These are phyloP conservation scores for Morpho deidamia DNA, from an alignment of 2,888 invertebrate species.

Conservation along the genomic window DNA sequence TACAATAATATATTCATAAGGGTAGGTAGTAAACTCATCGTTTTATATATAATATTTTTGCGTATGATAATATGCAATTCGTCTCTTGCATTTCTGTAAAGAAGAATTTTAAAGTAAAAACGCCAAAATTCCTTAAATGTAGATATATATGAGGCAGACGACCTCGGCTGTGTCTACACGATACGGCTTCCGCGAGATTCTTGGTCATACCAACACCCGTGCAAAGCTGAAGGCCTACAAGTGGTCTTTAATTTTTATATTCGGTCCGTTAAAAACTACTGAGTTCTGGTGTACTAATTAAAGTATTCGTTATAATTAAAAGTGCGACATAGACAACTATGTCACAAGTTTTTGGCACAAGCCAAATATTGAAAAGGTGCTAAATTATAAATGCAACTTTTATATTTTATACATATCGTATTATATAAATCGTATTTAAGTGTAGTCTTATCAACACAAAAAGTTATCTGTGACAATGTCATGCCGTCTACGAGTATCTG, in stretches of 20 bases:
- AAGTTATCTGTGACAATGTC: conserved; percentile 42
- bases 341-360: too few relatives aligned
- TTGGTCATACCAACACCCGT: conserved; percentile 40
- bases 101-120: too few relatives aligned
- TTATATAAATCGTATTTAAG: background rate
- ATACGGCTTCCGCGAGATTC: conserved; percentile 45
- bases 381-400: background rate
- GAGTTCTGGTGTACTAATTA: background rate
- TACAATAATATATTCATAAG: too few relatives aligned
- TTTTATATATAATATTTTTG: too few relatives aligned
- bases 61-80: too few relatives aligned
- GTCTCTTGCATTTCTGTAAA: too few relatives aligned
- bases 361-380: background rate
- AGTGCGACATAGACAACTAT: too few relatives aligned
- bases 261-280: conserved; percentile 1
- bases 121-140: conserved; percentile 3
- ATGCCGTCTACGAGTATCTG: conserved; percentile 44
- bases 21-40: too few relatives aligned
- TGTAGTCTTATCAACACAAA: background rate
- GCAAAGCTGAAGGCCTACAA: conserved; percentile 50
- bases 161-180: conserved; percentile 24
- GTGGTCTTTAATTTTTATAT: conserved; percentile 49
- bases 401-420: background rate
- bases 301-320: background rate
- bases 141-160: conserved; percentile 8